Evolutionary conservation across 2,113 vertebrate genomes (phyloP).

Genomic region (Scartelaos histophorus): DNA sequence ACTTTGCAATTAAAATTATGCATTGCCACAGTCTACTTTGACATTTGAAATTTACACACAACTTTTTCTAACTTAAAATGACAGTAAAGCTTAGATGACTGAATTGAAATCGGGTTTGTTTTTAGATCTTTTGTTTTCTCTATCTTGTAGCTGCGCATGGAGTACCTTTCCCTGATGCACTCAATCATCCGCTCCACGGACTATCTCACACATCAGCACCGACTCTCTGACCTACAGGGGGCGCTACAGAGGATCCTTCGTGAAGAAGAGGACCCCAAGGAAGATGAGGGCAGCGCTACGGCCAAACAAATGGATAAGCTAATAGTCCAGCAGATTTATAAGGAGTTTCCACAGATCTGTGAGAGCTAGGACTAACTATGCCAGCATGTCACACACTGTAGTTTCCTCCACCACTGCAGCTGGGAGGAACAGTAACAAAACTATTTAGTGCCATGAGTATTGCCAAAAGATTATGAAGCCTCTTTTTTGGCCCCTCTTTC

Average conservation of each 20-base stretch:
- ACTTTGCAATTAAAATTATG: too few species aligned
- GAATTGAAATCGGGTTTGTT: background rate
- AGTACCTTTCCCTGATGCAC: slow-evolving; percentile 97
- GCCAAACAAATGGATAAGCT: slow-evolving; percentile 96
- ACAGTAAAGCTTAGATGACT: background rate
- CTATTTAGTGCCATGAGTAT: slow-evolving; percentile 29
- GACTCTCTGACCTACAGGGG: slow-evolving; percentile 86
- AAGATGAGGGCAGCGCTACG: slow-evolving; percentile 76
- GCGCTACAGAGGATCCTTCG: slow-evolving; percentile 88
- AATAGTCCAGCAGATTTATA: slow-evolving; percentile 91
- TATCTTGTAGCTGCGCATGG: slow-evolving; percentile 86
- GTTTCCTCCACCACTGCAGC: slow-evolving; percentile 42
- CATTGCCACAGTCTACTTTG: too few species aligned
- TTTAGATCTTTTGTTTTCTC: background rate
- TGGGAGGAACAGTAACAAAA: slow-evolving; percentile 32
- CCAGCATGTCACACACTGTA: slow-evolving; percentile 40
- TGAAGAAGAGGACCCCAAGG: slow-evolving; percentile 82
- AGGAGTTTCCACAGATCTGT: slow-evolving; percentile 88
- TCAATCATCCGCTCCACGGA: slow-evolving; percentile 90
- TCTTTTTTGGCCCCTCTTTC: background rate
- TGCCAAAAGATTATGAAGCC: slow-evolving; percentile 28
- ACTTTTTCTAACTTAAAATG: too few species aligned
- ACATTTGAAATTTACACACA: too few species aligned
- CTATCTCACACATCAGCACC: slow-evolving; percentile 93
- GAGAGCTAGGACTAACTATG: slow-evolving; percentile 47